These are phyloP conservation scores for Trochalopteron elliotii DNA, from an alignment of 2,113 vertebrate genomes.

Conservation along the genomic window DNA sequence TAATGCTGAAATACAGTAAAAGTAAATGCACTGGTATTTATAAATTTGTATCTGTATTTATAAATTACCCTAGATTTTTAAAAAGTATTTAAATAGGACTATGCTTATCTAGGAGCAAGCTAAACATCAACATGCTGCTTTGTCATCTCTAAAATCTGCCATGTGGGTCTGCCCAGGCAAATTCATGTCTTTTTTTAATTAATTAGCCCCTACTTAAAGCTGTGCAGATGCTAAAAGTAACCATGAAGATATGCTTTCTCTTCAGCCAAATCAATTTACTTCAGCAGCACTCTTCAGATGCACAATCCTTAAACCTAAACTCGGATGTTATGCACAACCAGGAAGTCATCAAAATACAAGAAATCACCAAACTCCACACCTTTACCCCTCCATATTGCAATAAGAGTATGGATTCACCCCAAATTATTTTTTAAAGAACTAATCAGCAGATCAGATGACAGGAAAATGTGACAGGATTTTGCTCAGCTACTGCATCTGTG, in stretches of 20 bases:
- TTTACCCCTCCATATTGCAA: neutral
- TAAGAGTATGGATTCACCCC: neutral
- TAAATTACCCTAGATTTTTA: neutral
- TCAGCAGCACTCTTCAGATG: neutral
- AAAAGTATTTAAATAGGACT: neutral
- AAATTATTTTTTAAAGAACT: neutral
- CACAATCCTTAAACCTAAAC: neutral
- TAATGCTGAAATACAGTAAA: neutral
- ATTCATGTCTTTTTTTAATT: neutral
- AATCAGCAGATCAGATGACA: neutral
- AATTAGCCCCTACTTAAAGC: neutral
- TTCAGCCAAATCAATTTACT: neutral
- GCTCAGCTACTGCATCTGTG: neutral
- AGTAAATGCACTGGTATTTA: neutral
- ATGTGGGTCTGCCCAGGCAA: neutral
- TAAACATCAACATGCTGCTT: neutral
- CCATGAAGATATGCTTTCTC: neutral
- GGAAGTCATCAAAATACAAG: neutral
- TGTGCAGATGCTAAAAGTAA: neutral
- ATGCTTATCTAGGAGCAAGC: neutral
- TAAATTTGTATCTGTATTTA: neutral
- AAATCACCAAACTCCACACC: neutral
- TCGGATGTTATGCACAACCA: neutral
- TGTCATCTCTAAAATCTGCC: neutral
- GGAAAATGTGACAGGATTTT: neutral